Evolutionary conservation across 2,797 vertebrate genomes (phyloP).

Genomic region (Karalla daura): DNA sequence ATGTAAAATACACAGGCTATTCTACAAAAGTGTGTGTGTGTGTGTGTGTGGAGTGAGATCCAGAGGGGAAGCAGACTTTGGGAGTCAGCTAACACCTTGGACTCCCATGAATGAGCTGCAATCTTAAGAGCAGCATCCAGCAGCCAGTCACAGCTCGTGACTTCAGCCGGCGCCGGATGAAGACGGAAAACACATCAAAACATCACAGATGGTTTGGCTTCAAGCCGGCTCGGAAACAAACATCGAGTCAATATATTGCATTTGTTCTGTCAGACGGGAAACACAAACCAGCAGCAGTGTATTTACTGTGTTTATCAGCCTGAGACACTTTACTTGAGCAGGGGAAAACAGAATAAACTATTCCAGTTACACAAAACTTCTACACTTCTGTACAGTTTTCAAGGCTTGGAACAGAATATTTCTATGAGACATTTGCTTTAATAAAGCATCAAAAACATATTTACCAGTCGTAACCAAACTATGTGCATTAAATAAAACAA

Average conservation of each 20-base stretch:
- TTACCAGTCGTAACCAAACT: no score
- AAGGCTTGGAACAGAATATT: no score
- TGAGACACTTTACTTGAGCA: neutral
- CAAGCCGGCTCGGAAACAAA: no score
- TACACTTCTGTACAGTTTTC: no score
- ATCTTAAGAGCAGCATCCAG: conserved; percentile 64
- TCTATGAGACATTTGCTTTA: no score
- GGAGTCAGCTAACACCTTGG: conserved; percentile 53
- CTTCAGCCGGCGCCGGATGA: conserved; percentile 44
- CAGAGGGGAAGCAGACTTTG: conserved; percentile 13
- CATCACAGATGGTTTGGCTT: conserved; percentile 21
- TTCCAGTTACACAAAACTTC: no score
- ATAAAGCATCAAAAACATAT: no score
- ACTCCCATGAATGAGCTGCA: conserved; percentile 55
- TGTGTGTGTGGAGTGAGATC: conserved; percentile 23
- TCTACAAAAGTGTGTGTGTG: conserved; percentile 1
- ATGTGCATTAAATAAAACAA: no score
- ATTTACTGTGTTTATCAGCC: no score
- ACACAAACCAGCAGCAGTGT: neutral
- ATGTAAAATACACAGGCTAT: no score
- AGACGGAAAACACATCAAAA: conserved; percentile 33
- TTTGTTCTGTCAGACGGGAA: no score
- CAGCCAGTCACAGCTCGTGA: conserved; percentile 54
- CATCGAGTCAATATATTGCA: neutral
- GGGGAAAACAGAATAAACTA: neutral